Base-by-base conservation (phyloP, 2,888 invertebrate species). In the Spatulosminthurus flaviceps region DNA sequence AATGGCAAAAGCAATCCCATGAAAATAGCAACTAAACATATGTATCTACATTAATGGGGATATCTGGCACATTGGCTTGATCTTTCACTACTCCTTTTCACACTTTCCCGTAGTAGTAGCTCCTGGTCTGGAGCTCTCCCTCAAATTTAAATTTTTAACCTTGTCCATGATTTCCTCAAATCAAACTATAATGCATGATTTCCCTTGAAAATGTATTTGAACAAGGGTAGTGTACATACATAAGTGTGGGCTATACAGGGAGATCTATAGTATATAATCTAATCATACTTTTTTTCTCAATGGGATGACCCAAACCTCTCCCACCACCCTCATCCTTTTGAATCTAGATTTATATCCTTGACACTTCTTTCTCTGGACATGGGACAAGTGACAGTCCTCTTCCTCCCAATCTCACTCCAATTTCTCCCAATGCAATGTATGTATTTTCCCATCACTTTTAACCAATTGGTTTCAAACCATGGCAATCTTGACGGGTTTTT, bases 131-230 rank as follows among this genome's bases (percentile, higher is more conserved):
- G n/a, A n/a, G n/a, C n/a, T n/a, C n/a, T 16, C 64, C 64, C 66
- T 67, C 66, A 26, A 75, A 64, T 75, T 75, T 76, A 69, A 67
- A 76, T 76, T 76, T 76, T 76, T 76, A 64, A 76, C 75, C 34
- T 64, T 76, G 22, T 51, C 64, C 67, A 66, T 76, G 34, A 41
- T 41, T 28, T 34, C 69, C 34, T 28, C 29, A 29, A 29, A 69
- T 51, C 51, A 51, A 9, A 51, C 51, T 51, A n/a, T 13, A n/a
- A 51, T 51, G n/a, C 51, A 51, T 51, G 51, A 19, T 16, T 51
- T 51, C 41, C 7, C 9, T 41, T 41, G 7, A 41, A 41, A 9
- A 13, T 41, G 13, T 41, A 13, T 41, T 13, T 41, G n/a, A n/a
- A n/a, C n/a, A n/a, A n/a, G n/a, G n/a, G n/a, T n/a, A n/a, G n/a